These are phyloP conservation scores for Eolophus roseicapilla DNA, from an alignment of 2,113 vertebrate genomes.

Conservation along the genomic window DNA sequence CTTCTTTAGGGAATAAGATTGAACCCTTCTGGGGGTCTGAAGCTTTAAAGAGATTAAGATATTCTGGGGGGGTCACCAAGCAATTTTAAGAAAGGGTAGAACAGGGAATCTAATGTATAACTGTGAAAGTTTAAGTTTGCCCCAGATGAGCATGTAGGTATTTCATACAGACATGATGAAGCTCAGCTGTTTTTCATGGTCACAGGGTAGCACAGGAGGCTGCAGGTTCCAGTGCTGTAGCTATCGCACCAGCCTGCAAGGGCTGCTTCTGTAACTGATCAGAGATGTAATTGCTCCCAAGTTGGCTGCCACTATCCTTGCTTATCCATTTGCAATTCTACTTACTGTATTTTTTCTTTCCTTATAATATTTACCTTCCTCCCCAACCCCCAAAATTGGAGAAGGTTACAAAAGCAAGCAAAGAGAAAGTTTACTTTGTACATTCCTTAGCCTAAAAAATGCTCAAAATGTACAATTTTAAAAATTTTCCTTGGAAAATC, in stretches of 20 bases:
- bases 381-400: neutral
- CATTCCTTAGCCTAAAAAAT: neutral
- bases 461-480: neutral
- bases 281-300: neutral
- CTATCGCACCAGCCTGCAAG: neutral
- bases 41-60: neutral
- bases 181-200: neutral
- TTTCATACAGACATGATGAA: neutral
- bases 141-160: neutral
- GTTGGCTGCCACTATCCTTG: neutral
- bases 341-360: neutral
- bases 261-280: neutral
- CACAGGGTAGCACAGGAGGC: no score
- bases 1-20: neutral
- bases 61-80: neutral
- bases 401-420: neutral
- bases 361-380: neutral
- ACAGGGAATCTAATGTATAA: neutral
- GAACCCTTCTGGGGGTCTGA: neutral
- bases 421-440: neutral
- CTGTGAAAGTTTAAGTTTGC: neutral
- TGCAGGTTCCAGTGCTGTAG: neutral
- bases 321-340: neutral
- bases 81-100: neutral
- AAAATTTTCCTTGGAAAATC: neutral